Percentiles rank a stretch among this genome's conserved stretches.
phyloP scores from a whole-genome alignment of 2,797 vertebrate species.

The Chlorospingus flavigularis region DNA sequence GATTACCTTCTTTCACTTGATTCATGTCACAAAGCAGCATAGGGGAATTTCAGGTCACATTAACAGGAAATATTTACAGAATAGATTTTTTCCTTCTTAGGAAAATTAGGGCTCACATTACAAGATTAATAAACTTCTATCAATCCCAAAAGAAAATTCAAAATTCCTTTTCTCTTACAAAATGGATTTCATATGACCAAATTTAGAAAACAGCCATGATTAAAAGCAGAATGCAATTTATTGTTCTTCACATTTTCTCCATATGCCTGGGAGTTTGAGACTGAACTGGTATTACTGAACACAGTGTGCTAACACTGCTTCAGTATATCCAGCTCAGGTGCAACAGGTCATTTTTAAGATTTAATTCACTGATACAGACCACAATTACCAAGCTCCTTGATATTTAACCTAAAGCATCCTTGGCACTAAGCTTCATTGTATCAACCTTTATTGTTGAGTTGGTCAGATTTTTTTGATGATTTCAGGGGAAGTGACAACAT shows the following conservation, averaged over 20 bases:
- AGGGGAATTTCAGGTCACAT: not conserved
- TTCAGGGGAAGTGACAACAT: not conserved
- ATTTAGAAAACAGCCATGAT: conserved; percentile 21
- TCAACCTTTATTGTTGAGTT: not conserved
- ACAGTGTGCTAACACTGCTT: not conserved
- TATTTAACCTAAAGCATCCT: not conserved
- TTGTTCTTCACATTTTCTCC: not conserved
- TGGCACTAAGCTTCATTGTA: not conserved
- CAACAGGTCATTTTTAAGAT: not conserved
- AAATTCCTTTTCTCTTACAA: conserved; percentile 56
- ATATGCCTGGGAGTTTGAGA: not conserved
- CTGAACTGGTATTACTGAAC: not conserved
- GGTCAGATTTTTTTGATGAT: not conserved
- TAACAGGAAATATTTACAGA: not conserved
- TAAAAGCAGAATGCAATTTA: conserved; percentile 37
- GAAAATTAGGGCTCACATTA: conserved; percentile 20
- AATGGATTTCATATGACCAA: conserved; percentile 9
- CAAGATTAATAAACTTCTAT: conserved; percentile 51
- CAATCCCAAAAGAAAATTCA: conserved; percentile 54
- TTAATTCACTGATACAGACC: not conserved
- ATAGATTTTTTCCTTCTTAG: conserved; percentile 17
- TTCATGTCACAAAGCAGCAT: not conserved
- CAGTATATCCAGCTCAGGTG: not conserved
- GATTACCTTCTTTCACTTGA: not conserved
- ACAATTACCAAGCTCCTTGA: not conserved